Evolutionary conservation across 2,797 vertebrate genomes (phyloP), one percentile per base, ranked within the genome.

Genomic region (Tenualosa thibaudeaui): DNA sequence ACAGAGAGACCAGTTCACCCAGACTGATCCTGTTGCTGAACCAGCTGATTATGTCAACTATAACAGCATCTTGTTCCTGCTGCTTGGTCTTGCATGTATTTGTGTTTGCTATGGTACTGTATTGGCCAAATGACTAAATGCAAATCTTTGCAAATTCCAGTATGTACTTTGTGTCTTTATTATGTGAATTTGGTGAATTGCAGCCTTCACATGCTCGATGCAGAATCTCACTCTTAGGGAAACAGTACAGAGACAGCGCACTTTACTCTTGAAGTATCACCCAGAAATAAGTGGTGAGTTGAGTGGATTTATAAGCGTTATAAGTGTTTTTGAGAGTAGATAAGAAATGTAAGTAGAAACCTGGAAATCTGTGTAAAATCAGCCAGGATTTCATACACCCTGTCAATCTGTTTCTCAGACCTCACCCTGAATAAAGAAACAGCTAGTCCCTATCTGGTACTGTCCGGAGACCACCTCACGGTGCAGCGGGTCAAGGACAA

Each of bases 391-490:
- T 31, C 65, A 37, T 31, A 4, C 65, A 31, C 24, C 37, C 22
- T 68, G 10, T 46, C 78, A 31, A 81, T 78, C 53, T 56, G 24
- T 50, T 31, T 12, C 26, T 40, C 37, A 40, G 53, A 40, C 5
- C 53, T 83, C 15, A 62, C 43, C 15, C 46, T 85, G 54, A 60
- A 85, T 5, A 40, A 46, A 43, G 51, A 58, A 54, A 62, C 84
- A 0, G 84, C 84, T 78, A 81, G 78, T 26, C 56, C 84, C 43
- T 49, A 60, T 22, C 84, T 85, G 15, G 49, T 46, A 24, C 43
- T 85, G n/a, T 85, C 84, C 26, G 56, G 51, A 8, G 78, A 85
- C 54, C 54, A 81, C 13, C 51, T 60, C 40, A 50, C 84, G 5
- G 84, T 85, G 0, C 13, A 56, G 78, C 84, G 84, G 78, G 17